Evolutionary conservation across 1,140 invertebrate species (phyloP), one percentile per base, ranked within the genome.

Genomic region (Akabosia matsudoensis): DNA sequence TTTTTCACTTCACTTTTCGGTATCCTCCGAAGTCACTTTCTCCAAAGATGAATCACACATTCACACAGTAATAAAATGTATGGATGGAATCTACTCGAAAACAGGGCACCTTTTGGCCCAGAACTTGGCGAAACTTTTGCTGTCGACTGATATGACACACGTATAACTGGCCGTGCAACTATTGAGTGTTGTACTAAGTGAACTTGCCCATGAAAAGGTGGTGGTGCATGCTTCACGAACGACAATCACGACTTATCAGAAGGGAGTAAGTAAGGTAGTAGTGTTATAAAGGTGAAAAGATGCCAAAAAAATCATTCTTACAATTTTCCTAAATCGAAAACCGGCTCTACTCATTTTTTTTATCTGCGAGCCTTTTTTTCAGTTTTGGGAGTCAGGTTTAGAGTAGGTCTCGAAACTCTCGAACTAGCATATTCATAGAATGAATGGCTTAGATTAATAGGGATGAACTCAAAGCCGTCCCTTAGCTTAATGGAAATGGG

Each of bases 341-440:
- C 61, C 61, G 61, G 61, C 61, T 67, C 30, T 67, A 31, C 61
- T 24, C 61, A 67, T 16, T 13, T 67, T 61, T n/a, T 61, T 61
- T 22, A 61, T 61, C 28, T 10, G n/a, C 24, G 61, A 31, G 18
- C 7, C 37, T 45, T 67, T 7, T 4, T 56, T 67, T 28, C 13
- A 3, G 61, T 30, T 13, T 67, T 67, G 22, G 4, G 22, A 30
- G 61, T 67, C 61, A 67, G 61, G 61, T 67, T 67, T n/a, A 67
- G 61, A 67, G 61, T 67, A 67, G 61, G 61, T 67, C 61, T 67
- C 61, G 31, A 30, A 30, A 10, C 28, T 67, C 14, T n/a, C n/a
- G n/a, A n/a, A n/a, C n/a, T n/a, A n/a, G n/a, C 61, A 31, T 30
- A 67, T 10, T 13, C 61, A 10, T 67, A 67, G 30, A 67, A 67